Evolutionary conservation across 1,140 invertebrate species (phyloP).

Genomic region (Potamilus streckersoni): DNA sequence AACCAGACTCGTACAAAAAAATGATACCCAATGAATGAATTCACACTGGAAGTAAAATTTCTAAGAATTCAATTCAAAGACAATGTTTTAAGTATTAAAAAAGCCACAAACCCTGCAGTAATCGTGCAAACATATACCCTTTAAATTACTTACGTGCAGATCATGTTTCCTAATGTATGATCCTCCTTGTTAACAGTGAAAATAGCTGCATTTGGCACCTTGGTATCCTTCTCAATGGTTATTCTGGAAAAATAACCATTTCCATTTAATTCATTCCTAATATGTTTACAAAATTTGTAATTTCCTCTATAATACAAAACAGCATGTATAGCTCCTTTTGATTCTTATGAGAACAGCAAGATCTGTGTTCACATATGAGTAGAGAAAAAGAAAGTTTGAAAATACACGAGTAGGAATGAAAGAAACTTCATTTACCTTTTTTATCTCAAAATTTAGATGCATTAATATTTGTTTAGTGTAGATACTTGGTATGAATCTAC

Average conservation of each 20-base stretch:
- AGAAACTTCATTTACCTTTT: too few relatives aligned
- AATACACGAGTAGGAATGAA: too few relatives aligned
- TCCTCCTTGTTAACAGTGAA: conserved; percentile 99
- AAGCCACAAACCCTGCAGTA: background rate
- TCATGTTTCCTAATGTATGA: conserved; percentile 99
- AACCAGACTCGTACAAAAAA: background rate
- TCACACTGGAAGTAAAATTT: background rate
- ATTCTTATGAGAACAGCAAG: too few relatives aligned
- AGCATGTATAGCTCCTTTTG: background rate
- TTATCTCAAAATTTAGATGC: too few relatives aligned
- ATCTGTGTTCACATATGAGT: too few relatives aligned
- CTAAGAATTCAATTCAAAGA: background rate
- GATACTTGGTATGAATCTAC: too few relatives aligned
- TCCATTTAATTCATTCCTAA: too few relatives aligned
- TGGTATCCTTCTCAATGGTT: conserved; percentile 97
- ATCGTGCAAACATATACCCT: background rate
- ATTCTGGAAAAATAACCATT: conserved; percentile 76
- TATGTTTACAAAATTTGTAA: background rate
- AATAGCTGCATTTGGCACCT: conserved; percentile 98
- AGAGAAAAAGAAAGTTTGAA: too few relatives aligned
- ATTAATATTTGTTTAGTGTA: too few relatives aligned
- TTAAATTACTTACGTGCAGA: conserved; percentile 86
- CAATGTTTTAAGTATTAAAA: background rate
- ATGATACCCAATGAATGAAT: background rate
- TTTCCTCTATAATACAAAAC: background rate